phyloP scores from a whole-genome alignment of 2,797 vertebrate species.

The Phaenicophaeus curvirostris region DNA sequence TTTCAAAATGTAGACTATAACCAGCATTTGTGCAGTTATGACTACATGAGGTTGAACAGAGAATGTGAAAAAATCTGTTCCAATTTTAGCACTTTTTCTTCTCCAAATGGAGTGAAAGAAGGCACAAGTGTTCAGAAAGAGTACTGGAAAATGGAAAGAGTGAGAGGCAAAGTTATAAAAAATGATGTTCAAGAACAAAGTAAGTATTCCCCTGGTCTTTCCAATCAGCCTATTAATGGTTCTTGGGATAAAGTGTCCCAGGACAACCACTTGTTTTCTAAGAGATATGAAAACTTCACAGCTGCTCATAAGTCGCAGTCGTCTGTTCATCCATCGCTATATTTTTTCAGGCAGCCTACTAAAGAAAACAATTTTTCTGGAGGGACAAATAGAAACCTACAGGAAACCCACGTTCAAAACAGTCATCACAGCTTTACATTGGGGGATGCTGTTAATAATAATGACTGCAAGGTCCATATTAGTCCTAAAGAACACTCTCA shows the following conservation, averaged over 20 bases:
- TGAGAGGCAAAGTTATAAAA: constrained; percentile 3
- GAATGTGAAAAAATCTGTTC: neutral
- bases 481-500: constrained; percentile 9
- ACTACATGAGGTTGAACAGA: neutral
- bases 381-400: neutral
- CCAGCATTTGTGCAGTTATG: neutral
- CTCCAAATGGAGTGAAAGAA: neutral
- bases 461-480: neutral
- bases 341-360: neutral
- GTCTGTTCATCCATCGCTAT: neutral
- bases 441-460: constrained; percentile 1
- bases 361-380: constrained; percentile 19
- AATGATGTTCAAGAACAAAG: neutral
- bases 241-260: constrained; percentile 36
- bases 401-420: neutral
- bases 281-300: neutral
- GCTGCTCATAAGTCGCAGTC: neutral
- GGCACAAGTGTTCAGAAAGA: neutral
- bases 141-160: constrained; percentile 14
- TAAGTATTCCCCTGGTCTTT: neutral
- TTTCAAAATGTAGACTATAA: neutral
- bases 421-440: neutral
- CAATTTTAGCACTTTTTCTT: neutral
- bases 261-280: constrained; percentile 1
- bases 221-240: neutral